phyloP scores from a whole-genome alignment of 2,888 invertebrate genomes.

The Epistrophella euchroma region DNA sequence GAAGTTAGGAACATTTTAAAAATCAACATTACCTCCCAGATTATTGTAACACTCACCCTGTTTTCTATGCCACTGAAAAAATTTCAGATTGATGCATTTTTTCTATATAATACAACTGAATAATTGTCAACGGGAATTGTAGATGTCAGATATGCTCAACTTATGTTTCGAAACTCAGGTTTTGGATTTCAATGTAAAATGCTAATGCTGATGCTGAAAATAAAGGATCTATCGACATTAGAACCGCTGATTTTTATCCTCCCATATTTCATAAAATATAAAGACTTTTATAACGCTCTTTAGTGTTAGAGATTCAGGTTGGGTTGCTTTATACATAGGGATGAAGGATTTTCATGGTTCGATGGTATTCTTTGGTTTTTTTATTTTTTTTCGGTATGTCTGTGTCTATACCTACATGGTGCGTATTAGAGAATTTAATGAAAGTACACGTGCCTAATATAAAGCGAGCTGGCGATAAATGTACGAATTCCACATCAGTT shows the following conservation, averaged over 20 bases:
- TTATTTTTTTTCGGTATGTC: slow-evolving; percentile 17
- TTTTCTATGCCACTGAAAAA: slow-evolving; percentile 22
- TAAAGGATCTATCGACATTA: slow-evolving; percentile 50
- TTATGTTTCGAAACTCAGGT: slow-evolving; percentile 24
- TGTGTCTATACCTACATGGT: not conserved
- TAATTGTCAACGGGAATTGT: slow-evolving; percentile 10
- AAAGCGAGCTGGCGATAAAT: slow-evolving; percentile 51
- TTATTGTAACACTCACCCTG: slow-evolving; percentile 46
- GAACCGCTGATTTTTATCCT: slow-evolving; percentile 41
- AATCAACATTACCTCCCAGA: not conserved
- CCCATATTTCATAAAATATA: slow-evolving; percentile 19
- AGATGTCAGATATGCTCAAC: slow-evolving; percentile 23
- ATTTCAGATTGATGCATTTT: slow-evolving; percentile 44
- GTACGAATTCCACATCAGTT: slow-evolving; percentile 36
- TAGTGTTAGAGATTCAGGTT: slow-evolving; percentile 20
- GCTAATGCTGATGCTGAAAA: slow-evolving; percentile 16
- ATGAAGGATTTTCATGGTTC: slow-evolving; percentile 65
- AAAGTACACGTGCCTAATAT: slow-evolving; percentile 65
- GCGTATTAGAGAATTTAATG: slow-evolving; percentile 48
- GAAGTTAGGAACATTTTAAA: not conserved
- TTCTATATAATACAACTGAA: slow-evolving; percentile 33
- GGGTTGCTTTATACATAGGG: slow-evolving; percentile 39
- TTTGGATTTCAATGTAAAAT: slow-evolving; percentile 34
- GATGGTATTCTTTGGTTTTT: slow-evolving; percentile 46
- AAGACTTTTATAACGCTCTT: not conserved